Evolutionary conservation across 2,113 vertebrate species (phyloP).

Genomic region (Ammospiza caudacuta): DNA sequence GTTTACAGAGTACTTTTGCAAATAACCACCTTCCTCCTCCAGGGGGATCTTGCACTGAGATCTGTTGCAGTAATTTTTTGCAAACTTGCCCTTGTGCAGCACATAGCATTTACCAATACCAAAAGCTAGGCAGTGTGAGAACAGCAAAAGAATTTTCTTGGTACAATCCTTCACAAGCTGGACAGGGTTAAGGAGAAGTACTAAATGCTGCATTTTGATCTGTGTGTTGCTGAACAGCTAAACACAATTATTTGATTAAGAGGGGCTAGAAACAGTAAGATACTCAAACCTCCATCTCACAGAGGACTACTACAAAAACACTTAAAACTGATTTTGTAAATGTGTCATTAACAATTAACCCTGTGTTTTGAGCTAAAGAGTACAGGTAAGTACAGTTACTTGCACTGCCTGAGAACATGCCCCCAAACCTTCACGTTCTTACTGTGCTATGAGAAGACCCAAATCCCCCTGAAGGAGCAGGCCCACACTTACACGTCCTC

Average conservation of each 20-base stretch:
- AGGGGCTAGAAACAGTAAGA: not conserved
- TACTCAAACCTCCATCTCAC: rapidly evolving
- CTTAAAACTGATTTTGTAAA: not conserved
- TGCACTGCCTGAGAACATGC: not conserved
- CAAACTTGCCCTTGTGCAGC: not conserved
- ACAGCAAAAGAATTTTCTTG: not conserved
- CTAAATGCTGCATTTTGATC: not conserved
- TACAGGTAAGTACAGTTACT: not conserved
- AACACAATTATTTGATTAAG: not conserved
- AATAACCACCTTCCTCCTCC: not conserved
- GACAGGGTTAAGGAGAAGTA: not conserved
- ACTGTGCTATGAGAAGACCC: rapidly evolving
- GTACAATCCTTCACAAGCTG: not conserved
- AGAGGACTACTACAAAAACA: not conserved
- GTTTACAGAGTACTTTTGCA: not conserved
- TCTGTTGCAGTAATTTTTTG: not conserved
- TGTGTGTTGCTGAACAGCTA: not conserved
- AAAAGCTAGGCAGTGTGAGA: not conserved
- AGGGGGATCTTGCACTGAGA: not conserved
- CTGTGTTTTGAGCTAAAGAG: not conserved
- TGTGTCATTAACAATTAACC: not conserved
- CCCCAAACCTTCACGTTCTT: not conserved
- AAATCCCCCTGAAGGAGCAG: not conserved
- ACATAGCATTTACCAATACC: not conserved
- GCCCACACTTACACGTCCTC: rapidly evolving